A percentile compares a stretch with the other conserved stretches of the same genome.
Conservation (phyloP, 2,797 vertebrate species). For the Sandelia bainsii region DNA sequence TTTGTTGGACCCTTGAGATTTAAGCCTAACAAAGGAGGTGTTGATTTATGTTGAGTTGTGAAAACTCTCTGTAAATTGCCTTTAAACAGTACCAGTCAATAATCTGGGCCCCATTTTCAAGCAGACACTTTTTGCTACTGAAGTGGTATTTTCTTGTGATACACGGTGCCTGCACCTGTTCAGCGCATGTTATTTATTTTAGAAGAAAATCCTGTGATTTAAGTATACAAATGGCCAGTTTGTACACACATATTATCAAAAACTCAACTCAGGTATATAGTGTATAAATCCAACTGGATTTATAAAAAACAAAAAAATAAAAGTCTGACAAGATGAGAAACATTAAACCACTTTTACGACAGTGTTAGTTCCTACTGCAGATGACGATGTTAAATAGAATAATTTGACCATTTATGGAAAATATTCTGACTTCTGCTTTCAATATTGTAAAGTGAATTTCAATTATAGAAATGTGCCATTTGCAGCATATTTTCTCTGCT, state of each 20-base stretch:
- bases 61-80: constrained; percentile 52
- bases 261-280: neutral
- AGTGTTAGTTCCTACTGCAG: neutral
- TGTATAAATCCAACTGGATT: neutral
- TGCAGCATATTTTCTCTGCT: neutral
- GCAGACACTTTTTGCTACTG: neutral
- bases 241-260: neutral
- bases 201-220: neutral
- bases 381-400: neutral
- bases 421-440: neutral
- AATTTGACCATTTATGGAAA: constrained; percentile 1
- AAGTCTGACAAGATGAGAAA: neutral
- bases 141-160: constrained; percentile 3
- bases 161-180: neutral
- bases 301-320: neutral
- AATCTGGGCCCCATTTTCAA: constrained; percentile 28
- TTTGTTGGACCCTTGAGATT: constrained; percentile 63
- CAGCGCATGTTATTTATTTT: neutral
- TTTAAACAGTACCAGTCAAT: constrained; percentile 63
- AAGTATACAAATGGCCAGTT: neutral
- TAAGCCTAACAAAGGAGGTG: constrained; percentile 47
- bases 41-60: constrained; percentile 58
- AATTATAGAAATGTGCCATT: neutral
- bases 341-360: neutral
- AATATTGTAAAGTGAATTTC: neutral